Evolutionary conservation across 2,113 vertebrate genomes (phyloP).

Genomic region (Passer domesticus): DNA sequence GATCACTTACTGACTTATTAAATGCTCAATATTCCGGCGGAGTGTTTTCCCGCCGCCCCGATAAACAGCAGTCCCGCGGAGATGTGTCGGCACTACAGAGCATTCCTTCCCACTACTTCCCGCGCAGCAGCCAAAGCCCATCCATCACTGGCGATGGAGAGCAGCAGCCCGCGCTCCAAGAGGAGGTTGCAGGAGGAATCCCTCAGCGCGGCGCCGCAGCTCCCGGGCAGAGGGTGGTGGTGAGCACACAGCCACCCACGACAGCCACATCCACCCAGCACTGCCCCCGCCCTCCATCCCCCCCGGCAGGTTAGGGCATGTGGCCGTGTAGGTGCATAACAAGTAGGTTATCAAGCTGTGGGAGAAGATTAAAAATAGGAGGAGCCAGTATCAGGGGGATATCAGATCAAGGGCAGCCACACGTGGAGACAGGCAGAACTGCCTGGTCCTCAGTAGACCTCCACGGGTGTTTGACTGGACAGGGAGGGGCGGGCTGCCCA

Average conservation of each 20-base stretch:
- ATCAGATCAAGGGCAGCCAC: neutral
- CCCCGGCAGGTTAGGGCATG: neutral
- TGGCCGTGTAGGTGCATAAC: neutral
- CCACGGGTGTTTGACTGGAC: neutral
- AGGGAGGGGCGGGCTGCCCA: neutral
- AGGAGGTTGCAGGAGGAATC: neutral
- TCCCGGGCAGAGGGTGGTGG: neutral
- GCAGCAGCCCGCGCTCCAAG: neutral
- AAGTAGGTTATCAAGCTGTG: neutral
- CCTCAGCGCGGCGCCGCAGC: neutral
- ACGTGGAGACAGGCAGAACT: neutral
- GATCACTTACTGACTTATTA: neutral
- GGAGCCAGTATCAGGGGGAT: neutral
- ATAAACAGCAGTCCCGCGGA: neutral
- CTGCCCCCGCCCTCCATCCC: rapidly evolving
- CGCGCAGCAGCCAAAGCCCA: neutral
- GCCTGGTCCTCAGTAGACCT: neutral
- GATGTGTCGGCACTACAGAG: neutral
- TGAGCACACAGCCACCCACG: neutral
- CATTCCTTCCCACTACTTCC: neutral
- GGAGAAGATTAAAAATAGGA: neutral
- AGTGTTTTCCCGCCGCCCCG: neutral
- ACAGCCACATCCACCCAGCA: neutral
- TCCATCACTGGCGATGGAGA: no score
- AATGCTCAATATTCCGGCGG: neutral